Percentiles rank a stretch among this genome's conserved stretches.
Evolutionary conservation across 2,113 vertebrate species (phyloP).

Genomic region (Colinus virginianus): DNA sequence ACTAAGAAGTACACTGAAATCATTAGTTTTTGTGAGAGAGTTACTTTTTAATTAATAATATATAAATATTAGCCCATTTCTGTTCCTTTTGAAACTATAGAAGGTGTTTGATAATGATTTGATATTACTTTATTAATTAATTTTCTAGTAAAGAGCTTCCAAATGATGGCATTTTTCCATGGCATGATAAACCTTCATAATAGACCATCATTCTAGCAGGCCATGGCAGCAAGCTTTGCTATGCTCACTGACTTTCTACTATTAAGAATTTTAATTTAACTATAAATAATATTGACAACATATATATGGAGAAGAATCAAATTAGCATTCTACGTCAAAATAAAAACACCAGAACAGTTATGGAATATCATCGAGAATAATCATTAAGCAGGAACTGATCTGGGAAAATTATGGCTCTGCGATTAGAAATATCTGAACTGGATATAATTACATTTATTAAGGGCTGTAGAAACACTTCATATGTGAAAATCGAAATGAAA

Average conservation of each 20-base stretch:
- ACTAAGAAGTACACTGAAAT: not conserved
- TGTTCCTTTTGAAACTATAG: not conserved
- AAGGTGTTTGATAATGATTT: slow-evolving; percentile 15
- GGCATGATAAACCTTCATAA: slow-evolving; percentile 21
- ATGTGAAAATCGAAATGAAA: slow-evolving; percentile 1
- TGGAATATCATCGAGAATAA: slow-evolving; percentile 1
- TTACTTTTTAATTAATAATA: slow-evolving; percentile 43
- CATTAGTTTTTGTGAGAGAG: not conserved
- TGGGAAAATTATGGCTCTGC: not conserved
- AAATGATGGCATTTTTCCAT: slow-evolving; percentile 38
- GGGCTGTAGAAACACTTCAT: not conserved
- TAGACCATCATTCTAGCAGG: slow-evolving; percentile 13
- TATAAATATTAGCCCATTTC: slow-evolving; percentile 12
- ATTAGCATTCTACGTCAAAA: slow-evolving; percentile 19
- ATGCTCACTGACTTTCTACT: slow-evolving; percentile 43
- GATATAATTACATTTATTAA: slow-evolving; percentile 41
- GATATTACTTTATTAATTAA: slow-evolving; percentile 56
- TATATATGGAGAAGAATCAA: not conserved
- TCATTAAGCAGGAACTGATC: slow-evolving; percentile 26
- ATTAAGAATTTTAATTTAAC: slow-evolving; percentile 53
- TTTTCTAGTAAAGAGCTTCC: slow-evolving; percentile 44
- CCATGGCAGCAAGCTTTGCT: slow-evolving; percentile 20
- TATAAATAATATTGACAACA: slow-evolving; percentile 57
- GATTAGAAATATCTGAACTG: slow-evolving; percentile 18
- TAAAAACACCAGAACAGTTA: slow-evolving; percentile 5